Evolutionary conservation across 2,797 vertebrate species (phyloP).

Genomic region (Hemibagrus guttatus): DNA sequence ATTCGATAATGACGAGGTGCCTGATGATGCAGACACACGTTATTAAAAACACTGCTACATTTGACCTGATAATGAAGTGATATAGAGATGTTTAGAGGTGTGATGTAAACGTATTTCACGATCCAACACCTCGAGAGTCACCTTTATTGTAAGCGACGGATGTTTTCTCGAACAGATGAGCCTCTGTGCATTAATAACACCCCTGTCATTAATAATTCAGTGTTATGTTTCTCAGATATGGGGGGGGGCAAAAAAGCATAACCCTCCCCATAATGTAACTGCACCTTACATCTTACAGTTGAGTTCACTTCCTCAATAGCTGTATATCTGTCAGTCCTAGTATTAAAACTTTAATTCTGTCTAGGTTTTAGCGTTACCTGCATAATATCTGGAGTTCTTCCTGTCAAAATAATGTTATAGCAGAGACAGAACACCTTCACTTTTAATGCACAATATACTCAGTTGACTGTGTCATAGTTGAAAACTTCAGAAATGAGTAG

Average conservation of each 20-base stretch:
- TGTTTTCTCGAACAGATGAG: background rate
- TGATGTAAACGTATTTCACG: conserved; percentile 19
- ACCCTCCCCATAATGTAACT: too few relatives aligned
- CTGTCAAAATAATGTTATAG: background rate
- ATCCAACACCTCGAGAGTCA: background rate
- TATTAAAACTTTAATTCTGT: background rate
- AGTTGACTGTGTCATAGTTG: background rate
- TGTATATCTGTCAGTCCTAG: background rate
- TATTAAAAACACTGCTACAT: background rate
- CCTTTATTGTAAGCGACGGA: background rate
- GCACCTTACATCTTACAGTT: background rate
- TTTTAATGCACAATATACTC: background rate
- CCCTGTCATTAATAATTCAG: background rate
- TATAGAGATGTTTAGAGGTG: conserved; percentile 13
- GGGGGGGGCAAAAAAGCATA: background rate
- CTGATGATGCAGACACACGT: background rate
- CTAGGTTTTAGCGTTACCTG: background rate
- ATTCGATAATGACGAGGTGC: background rate
- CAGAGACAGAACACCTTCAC: background rate
- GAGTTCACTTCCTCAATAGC: background rate
- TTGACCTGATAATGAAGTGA: conserved; percentile 13
- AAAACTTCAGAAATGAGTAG: background rate
- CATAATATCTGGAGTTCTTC: background rate
- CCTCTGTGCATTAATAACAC: background rate
- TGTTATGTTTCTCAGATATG: background rate